Evolutionary conservation across 2,797 vertebrate genomes (phyloP), one percentile per base, ranked within the genome.

Genomic region (Pelodytes ibericus): DNA sequence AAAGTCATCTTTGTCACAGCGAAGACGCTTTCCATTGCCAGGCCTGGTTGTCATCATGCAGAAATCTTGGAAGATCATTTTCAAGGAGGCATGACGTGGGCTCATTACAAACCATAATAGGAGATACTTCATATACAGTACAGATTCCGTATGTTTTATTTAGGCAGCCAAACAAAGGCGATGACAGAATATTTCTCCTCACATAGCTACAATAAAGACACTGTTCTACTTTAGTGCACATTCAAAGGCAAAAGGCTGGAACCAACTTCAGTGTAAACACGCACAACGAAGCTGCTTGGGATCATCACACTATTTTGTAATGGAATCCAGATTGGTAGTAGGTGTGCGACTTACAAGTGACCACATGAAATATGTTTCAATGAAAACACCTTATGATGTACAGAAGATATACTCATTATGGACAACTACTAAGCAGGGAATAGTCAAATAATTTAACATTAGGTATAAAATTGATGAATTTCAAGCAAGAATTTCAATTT

Each of bases 31-130:
- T 63, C 71, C 76, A 73, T 72, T 66, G 66, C 64, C 31, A 74
- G 58, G 61, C 73, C 71, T 79, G 77, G 77, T 36, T 73, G 71
- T 74, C 71, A 79, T 79, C 71, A 72, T 51, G 31, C 60, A 33
- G 47, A 41, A 58, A 57, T 47, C 58, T 69, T 79, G 70, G 57
- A 68, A 58, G 56, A 72, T 62, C 70, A 69, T 74, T 56, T 65
- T 69, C 44, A 56, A 41, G 16, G 57, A 79, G 64, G 69, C 71
- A 72, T 60, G 41, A n/a, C 69, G 47, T 72, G 25, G 69, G 39
- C 63, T 72, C 70, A 31, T 63, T 64, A 74, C 77, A 69, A 63
- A 33, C 77, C 77, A 69, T 73, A 79, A 79, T 74, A 68, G 77
- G 77, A 63, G 58, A 73, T 79, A 49, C 63, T 69, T 47, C 25